These are phyloP conservation scores for Saxidomus purpurata DNA, from an alignment of 1,140 invertebrate genomes.

Conservation along the genomic window DNA sequence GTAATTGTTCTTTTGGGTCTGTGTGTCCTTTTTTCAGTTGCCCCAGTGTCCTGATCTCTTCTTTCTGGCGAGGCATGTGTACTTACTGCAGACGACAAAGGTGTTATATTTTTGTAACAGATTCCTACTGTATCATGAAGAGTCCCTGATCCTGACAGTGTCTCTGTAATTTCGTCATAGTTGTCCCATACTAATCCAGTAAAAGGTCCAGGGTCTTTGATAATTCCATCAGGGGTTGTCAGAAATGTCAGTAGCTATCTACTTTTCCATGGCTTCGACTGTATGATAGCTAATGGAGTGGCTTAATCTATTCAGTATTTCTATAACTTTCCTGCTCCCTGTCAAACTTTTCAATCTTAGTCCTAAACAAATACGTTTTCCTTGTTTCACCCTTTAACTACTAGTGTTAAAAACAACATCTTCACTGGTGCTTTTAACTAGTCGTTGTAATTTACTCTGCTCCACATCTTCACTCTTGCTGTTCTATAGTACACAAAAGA, in stretches of 20 bases:
- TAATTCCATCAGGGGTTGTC: conserved; percentile 74
- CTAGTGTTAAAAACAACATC: too few relatives aligned
- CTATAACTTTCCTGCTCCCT: conserved; percentile 59
- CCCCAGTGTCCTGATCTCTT: too few relatives aligned
- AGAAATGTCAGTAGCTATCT: conserved; percentile 8
- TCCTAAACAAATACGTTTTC: conserved; percentile 45
- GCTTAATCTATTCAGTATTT: conserved; percentile 48
- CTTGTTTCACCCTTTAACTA: conserved; percentile 28
- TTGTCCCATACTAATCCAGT: conserved; percentile 86
- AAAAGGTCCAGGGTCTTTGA: conserved; percentile 64
- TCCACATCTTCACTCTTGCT: too few relatives aligned
- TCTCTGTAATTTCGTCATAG: conserved; percentile 86
- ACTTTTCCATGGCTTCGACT: conserved; percentile 42
- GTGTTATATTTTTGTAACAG: conserved; percentile 62
- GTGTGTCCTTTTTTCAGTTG: too few relatives aligned
- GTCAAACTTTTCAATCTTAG: conserved; percentile 46
- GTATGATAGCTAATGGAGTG: conserved; percentile 43
- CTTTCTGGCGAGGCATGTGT: too few relatives aligned
- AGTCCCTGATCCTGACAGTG: conserved; percentile 85
- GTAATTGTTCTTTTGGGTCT: too few relatives aligned
- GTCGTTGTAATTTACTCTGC: too few relatives aligned
- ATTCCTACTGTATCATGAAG: conserved; percentile 87
- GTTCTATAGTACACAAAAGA: too few relatives aligned
- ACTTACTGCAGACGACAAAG: too few relatives aligned
- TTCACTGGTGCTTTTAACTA: too few relatives aligned